Evolutionary conservation across 2,888 invertebrate species (phyloP), one percentile per base, ranked within the genome.

Genomic region (Drosophila leonis): DNA sequence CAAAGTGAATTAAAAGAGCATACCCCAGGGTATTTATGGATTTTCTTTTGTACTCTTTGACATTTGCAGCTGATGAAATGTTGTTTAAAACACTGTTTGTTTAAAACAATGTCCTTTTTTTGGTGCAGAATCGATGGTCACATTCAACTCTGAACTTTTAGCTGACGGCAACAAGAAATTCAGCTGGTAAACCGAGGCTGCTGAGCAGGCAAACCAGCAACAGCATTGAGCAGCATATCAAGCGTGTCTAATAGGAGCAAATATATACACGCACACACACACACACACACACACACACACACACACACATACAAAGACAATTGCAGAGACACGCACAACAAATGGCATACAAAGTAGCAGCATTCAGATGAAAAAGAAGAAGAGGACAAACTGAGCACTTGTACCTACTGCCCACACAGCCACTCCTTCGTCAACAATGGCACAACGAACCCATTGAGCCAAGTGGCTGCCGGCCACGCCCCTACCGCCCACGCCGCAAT

Each of bases 71-170:
- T 31, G 31, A 3, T 6, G 3, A 31, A 18, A 7, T 18, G 12
- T 15, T 49, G 49, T 20, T 49, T 49, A 20, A 49, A 20, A 20
- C 7, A 13, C 13, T 18, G 57, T 69, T 49, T 31, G 29, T 33
- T 41, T 46, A 48, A 62, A 67, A 72, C 39, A 75, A 67, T 66
- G 81, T 35, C 65, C 62, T 61, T 49, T 61, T 49, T 46, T 35
- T 5, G 37, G 8, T 10, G 35, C 31, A n/a, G 63, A 72, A 78
- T 89, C 74, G 64, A 73, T 88, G 80, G 79, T 60, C 85, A 54
- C 76, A 75, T 89, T 84, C 88, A 84, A 82, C 84, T 84, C 73
- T 84, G 85, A 90, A 90, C 84, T 85, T 85, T 84, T 68, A 66
- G 83, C 88, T 79, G 69, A 80, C 72, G 77, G 46, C 59, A 66